A percentile compares a stretch with the other conserved stretches of the same genome.
phyloP scores from a whole-genome alignment of 2,888 invertebrate genomes.

The Drosophila subsilvestris region DNA sequence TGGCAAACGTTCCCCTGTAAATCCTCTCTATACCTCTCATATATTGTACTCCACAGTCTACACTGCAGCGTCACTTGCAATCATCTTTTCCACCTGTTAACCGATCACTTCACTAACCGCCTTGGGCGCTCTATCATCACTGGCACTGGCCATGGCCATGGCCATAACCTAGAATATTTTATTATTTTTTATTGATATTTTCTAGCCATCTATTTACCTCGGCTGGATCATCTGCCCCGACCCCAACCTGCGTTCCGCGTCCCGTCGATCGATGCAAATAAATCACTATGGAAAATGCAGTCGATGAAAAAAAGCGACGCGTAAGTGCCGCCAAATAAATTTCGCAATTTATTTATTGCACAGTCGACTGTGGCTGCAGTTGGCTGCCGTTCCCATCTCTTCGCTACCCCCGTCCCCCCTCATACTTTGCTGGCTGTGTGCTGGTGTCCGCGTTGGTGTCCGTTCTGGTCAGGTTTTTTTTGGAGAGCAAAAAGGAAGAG shows the following conservation, averaged over 20 bases:
- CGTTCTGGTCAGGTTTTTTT: conserved; percentile 45
- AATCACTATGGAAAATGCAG: conserved; percentile 73
- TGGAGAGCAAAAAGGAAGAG: conserved; percentile 42
- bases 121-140: conserved; percentile 18
- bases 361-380: conserved; percentile 27
- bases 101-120: not conserved
- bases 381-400: conserved; percentile 51
- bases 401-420: not conserved
- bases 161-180: conserved; percentile 53
- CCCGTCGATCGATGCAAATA: conserved; percentile 61
- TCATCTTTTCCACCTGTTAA: conserved; percentile 2
- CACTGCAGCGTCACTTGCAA: not conserved
- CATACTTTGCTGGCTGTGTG: conserved; percentile 5
- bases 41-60: too few relatives aligned
- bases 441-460: conserved; percentile 1
- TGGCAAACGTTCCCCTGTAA: not conserved
- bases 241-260: not conserved
- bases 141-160: conserved; percentile 7
- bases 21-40: too few relatives aligned
- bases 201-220: conserved; percentile 29
- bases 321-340: conserved; percentile 77
- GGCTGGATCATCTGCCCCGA: conserved; percentile 29
- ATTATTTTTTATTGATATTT: conserved; percentile 55
- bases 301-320: conserved; percentile 76
- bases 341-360: conserved; percentile 75